Evolutionary conservation across 2,797 vertebrate species (phyloP), one percentile per base, ranked within the genome.

Genomic region (Coreius guichenoti): DNA sequence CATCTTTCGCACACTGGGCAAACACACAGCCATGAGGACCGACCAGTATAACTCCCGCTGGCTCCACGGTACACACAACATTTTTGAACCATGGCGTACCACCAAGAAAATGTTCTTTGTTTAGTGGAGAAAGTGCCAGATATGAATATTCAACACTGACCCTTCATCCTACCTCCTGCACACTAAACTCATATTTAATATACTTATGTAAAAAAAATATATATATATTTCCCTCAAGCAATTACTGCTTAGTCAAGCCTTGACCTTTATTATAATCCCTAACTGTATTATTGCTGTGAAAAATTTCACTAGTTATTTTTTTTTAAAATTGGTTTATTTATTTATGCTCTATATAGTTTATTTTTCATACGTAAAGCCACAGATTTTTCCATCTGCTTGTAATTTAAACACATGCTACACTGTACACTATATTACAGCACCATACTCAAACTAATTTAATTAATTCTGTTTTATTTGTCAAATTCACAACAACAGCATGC

Each of bases 11-110:
- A 99, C 98, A 0, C 96, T 99, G 91, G 98, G 98, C 88, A 98
- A 98, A 89, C 97, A 99, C 94, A 99, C 98, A 0, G 98, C 98
- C 93, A 99, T 99, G 98, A 96, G 98, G 92, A 99, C 98, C 0
- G 98, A 99, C 92, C 98, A 99, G 94, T 99, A 99, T 94, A 99
- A 99, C 91, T 99, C 98, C 74, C 98, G 98, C 92, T 99, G 98
- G 98, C 95, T 99, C 85, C 98, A 99, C 0, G 98, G 98, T 99
- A 87, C 12, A 17, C 13, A 70, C 82, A 73, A 17, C 13, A 73
- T 61, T 1, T 85, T 70, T 79, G 39, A 47, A 69, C 47, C 26
- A 33, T 49, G 33, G 49, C 14, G 3, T 47, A 49, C 45, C 39
- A 77, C 21, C 31, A 39, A 73, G 23, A 56, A 23, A 68, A 47